Percentiles rank a stretch among this genome's conserved stretches.
Conservation (phyloP, 1,140 invertebrate species). For the Trichonephila clavipes region DNA sequence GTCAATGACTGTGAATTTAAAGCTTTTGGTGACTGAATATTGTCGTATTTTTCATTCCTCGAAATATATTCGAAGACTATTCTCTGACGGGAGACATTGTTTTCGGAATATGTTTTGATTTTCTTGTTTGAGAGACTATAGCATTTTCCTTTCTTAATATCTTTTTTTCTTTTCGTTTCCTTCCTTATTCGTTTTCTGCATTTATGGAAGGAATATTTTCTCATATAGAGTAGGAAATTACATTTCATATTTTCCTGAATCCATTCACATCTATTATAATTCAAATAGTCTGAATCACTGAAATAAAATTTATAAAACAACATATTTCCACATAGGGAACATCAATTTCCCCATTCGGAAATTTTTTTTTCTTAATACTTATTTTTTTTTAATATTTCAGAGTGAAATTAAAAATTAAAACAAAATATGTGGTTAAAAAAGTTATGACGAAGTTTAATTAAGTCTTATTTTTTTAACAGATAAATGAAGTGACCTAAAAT, state of each 20-base stretch:
- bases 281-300: background rate
- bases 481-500: too few relatives aligned
- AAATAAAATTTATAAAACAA: background rate
- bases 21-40: constrained; percentile 8
- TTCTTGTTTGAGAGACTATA: background rate
- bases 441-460: too few relatives aligned
- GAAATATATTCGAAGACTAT: background rate
- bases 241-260: background rate
- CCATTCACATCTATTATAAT: background rate
- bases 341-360: background rate
- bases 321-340: background rate
- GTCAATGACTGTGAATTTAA: background rate
- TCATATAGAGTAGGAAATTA: background rate
- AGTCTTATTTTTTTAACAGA: too few relatives aligned
- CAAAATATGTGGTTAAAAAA: too few relatives aligned
- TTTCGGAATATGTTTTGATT: background rate
- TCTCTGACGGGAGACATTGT: background rate
- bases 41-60: background rate
- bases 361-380: background rate
- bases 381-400: too few relatives aligned
- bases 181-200: background rate
- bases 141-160: background rate
- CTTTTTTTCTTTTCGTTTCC: too few relatives aligned
- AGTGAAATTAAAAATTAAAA: too few relatives aligned
- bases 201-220: background rate